Base-by-base conservation (phyloP, 2,113 vertebrate genomes). In the Paedocypris sp. region DNA sequence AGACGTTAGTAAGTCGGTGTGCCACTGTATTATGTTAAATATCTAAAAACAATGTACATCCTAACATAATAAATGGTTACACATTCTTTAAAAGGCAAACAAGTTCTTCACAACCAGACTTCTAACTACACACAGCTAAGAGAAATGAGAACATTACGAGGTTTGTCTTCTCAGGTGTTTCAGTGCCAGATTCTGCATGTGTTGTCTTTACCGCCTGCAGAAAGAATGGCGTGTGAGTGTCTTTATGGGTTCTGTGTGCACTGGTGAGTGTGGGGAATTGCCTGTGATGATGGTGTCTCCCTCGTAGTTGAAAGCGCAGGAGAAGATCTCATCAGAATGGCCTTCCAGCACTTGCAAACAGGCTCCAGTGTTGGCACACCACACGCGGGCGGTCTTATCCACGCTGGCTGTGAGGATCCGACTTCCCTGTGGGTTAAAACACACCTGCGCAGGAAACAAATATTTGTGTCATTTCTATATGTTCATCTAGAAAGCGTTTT, bases 191-290 rank as follows among this genome's bases (percentile, higher is more conserved):
- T 90, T 72, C 89, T 82, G 50, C 93, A 97, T 50, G 92, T 94
- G 72, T 96, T 96, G 63, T 98, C 93, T 77, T 95, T 97, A 84
- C 93, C 94, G 15, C 92, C 93, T 97, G 76, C 47, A 29, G 77
- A 50, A 45, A 49, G 62, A 36, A 16, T 60, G 22, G 25, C 11
- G 18, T 60, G 35, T 43, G 12, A 23, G 13, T 51, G 23, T 56
- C 46, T 50, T 29, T 22, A 16, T 41, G 36, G 22, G 13, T 53
- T 43, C 16, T 48, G 26, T n/a, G 32, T 29, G 20, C 72, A 74
- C 81, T 62, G 28, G 54, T 49, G 45, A 20, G 23, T 42, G 8
- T 26, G n/a, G n/a, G n/a, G n/a, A 25, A 33, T 47, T 88, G 88
- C 90, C 90, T 87, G 90, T 92, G 51, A 92, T 91, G 62, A 98